A percentile compares a stretch with the other conserved stretches of the same genome.
Conservation (phyloP, 64 coral and sea anemone species). For the Montipora sp. region DNA sequence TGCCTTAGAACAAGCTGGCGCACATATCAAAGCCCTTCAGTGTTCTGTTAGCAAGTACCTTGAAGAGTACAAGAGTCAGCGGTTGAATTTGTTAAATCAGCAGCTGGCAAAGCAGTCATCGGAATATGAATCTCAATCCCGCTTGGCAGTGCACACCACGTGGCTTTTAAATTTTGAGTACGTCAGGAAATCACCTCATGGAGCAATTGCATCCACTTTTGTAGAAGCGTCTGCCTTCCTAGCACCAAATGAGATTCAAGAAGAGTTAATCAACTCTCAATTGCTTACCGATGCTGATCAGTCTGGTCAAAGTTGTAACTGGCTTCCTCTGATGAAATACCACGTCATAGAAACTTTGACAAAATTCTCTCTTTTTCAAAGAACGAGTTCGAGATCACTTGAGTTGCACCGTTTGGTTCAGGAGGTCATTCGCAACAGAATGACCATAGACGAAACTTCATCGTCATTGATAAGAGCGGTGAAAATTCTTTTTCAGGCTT, state of each 20-base stretch:
- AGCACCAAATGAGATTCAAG: constrained; percentile 22
- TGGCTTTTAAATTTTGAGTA: constrained; percentile 74
- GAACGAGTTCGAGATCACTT: not conserved
- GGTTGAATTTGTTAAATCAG: not conserved
- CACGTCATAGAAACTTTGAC: constrained; percentile 33
- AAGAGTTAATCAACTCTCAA: constrained; percentile 33
- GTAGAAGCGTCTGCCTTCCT: constrained; percentile 14
- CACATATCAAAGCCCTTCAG: constrained; percentile 51
- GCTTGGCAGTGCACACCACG: constrained; percentile 60
- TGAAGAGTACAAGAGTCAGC: not conserved
- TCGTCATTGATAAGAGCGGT: not conserved
- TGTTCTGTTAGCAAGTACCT: not conserved
- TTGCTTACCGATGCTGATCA: not conserved
- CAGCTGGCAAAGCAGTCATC: constrained; percentile 19
- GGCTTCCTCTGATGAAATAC: not conserved
- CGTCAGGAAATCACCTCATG: not conserved
- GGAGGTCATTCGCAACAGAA: constrained; percentile 25
- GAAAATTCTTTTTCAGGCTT: not conserved
- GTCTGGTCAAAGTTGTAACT: not conserved
- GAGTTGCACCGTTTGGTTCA: constrained; percentile 46
- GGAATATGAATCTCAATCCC: constrained; percentile 25
- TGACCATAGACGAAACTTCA: not conserved
- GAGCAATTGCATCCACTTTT: not conserved
- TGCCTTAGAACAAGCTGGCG: constrained; percentile 66
- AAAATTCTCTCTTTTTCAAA: constrained; percentile 40